Evolutionary conservation across 1,140 invertebrate species (phyloP), one percentile per base, ranked within the genome.

Genomic region (Trichonephila clavipes): DNA sequence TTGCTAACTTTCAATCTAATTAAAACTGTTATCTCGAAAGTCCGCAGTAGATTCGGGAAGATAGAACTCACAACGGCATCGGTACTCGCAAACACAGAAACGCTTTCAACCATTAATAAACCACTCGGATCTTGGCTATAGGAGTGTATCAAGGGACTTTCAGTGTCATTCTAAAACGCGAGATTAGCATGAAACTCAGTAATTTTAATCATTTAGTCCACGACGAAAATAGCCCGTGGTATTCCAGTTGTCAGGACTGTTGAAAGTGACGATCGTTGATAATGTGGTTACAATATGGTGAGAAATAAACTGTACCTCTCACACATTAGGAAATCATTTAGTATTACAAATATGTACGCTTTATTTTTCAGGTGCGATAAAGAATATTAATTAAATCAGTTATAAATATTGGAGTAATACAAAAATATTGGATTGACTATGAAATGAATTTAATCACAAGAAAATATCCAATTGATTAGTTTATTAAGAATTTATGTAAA

Each of bases 151-250:
- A 18, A 1, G 72, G 28, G 72, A 77, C 72, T 40, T 18, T 16
- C 28, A 14, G 72, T 77, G 72, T 77, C 72, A 77, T 77, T 77
- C 28, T 24, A 77, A 77, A 77, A 77, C 72, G 24, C 28, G 72
- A 77, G 72, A 77, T 77, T 77, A 40, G 28, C 28, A 12, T 18
- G 28, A 77, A 34, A 12, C 24, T 28, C 72, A 34, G 34, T 77
- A 77, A 77, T 77, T 77, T 77, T 40, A 77, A 77, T 77, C 72
- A 77, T 77, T 77, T 77, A 77, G 72, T 18, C 18, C 28, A 77
- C 34, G 12, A 34, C 72, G 24, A 77, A 77, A 77, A 77, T 77
- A 77, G 72, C 72, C 28, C 2, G 8, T 28, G 72, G 72, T 77
- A 40, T 77, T 34, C 3, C 28, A 77, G 34, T 14, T 77, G 72